Evolutionary conservation across 2,113 vertebrate genomes (phyloP), one percentile per base, ranked within the genome.

Genomic region (Vulpes ferrilata): DNA sequence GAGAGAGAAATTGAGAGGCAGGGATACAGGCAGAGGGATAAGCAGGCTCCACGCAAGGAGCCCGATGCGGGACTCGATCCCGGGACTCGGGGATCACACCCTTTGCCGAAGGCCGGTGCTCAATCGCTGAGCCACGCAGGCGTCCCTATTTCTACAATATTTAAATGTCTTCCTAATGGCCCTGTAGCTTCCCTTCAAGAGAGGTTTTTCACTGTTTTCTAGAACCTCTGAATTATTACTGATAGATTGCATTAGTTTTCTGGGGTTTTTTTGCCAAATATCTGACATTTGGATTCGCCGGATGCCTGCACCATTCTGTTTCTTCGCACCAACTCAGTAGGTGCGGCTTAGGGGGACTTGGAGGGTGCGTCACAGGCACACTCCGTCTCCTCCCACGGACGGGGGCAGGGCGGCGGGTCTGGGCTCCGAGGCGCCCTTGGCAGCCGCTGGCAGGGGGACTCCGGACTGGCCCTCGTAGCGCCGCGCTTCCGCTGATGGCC

Each of bases 401-500:
- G 3, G 55, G 7, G 7, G 15, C 51, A 23, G 30, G 35, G 48
- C 32, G 2, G 23, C 2, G 5, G 12, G 55, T 69, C 60, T 35
- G 10, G 38, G 35, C 5, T 8, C 60, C 0, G 0, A 48, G 13
- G 15, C 20, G 8, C n/a, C 1, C 3, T 17, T 27, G 48, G 13
- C 17, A 1, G 22, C 1, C 12, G 11, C 17, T 23, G 48, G 16
- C 43, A 0, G 30, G 57, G 30, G 69, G 15, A 16, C 10, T 5
- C 55, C 17, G 7, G 30, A 5, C 7, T 0, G n/a, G 6, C 71
- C 1, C 67, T 30, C 2, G 19, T 2, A 15, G 20, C 38, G 64
- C 35, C 20, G 90, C 35, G 32, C 43, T 90, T 81, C 87, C 17
- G 2, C 27, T 1, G 22, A 16, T 0, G 20, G 53, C 92, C 62